Percentiles rank a stretch among this genome's conserved stretches.
Evolutionary conservation across 2,888 invertebrate genomes (phyloP).

Genomic region (Amiota mariae): DNA sequence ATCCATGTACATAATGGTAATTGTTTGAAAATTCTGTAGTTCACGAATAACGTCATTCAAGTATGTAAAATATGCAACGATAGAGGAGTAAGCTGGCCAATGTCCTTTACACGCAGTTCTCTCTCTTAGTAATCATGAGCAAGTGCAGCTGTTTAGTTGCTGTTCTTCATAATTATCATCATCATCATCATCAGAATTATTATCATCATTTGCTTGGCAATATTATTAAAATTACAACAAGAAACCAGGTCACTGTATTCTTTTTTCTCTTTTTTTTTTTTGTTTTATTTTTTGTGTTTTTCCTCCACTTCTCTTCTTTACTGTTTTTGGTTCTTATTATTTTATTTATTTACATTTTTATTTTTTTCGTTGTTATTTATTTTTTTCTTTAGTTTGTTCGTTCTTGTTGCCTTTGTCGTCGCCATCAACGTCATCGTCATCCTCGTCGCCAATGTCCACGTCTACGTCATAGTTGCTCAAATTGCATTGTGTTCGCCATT

Average conservation of each 20-base stretch:
- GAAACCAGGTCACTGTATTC: slow-evolving; percentile 62
- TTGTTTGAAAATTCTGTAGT: slow-evolving; percentile 48
- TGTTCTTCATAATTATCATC: too few species aligned
- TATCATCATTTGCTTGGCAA: slow-evolving; percentile 54
- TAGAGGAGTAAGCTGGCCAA: too few species aligned
- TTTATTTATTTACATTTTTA: background rate
- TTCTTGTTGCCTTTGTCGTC: slow-evolving; percentile 3
- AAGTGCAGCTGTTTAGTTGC: background rate
- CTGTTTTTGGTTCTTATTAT: slow-evolving; percentile 20
- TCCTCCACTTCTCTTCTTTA: background rate
- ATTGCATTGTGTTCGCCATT: too few species aligned
- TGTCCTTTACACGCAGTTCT: slow-evolving; percentile 34
- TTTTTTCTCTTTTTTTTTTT: slow-evolving; percentile 14
- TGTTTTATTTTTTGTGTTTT: background rate
- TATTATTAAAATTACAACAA: slow-evolving; percentile 60
- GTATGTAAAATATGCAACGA: slow-evolving; percentile 30
- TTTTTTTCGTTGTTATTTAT: slow-evolving; percentile 4
- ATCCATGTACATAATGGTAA: slow-evolving; percentile 50
- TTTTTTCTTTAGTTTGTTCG: background rate
- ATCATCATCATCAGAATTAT: background rate
- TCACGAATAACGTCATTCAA: slow-evolving; percentile 63
- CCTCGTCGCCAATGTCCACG: background rate
- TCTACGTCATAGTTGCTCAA: background rate
- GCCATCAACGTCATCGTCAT: background rate
- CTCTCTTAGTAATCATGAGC: slow-evolving; percentile 48